Evolutionary conservation across 2,113 vertebrate genomes (phyloP), one percentile per base, ranked within the genome.

Genomic region (Chiloscyllium plagiosum): DNA sequence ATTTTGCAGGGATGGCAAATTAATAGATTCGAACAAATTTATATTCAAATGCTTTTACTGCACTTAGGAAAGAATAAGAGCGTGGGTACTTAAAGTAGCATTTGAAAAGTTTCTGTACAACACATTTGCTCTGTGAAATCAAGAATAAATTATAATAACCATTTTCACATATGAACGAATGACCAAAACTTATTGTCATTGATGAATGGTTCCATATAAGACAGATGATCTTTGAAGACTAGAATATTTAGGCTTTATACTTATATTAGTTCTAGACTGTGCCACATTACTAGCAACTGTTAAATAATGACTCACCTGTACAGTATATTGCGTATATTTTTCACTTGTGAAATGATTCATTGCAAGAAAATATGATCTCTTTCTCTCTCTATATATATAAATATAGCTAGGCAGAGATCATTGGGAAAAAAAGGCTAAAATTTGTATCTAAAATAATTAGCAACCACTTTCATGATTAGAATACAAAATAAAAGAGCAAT

Each of bases 71-170:
- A 69, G 66, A 69, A 47, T 47, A 24, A 56, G 52, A 61, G 22
- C 15, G 26, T 52, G 52, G 26, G 26, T 94, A 70, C 24, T 94
- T 94, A 26, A 24, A 6, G 37, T 20, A 24, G 42, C 47, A 68
- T 69, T 70, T 69, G n/a, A 70, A 69, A 72, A 15, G 42, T 72
- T 94, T 94, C 93, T 72, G 61, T 7, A 72, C n/a, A 72, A 22
- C 7, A 94, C 65, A 26, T 42, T 50, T 68, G 33, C 50, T 69
- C 65, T 37, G 42, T 70, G 33, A 94, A 94, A 94, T 94, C 66
- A 42, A 47, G 93, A 94, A 94, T 33, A 94, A 94, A n/a, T 70
- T 26, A 94, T 52, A 61, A 66, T 92, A 66, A 92, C 5, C 89
- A 66, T 95, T 72, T 42, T 52, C 68, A 72, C 68, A 0, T 50